Base-by-base conservation (phyloP, 2,888 invertebrate species). In the Trypoxylon attenuatum region DNA sequence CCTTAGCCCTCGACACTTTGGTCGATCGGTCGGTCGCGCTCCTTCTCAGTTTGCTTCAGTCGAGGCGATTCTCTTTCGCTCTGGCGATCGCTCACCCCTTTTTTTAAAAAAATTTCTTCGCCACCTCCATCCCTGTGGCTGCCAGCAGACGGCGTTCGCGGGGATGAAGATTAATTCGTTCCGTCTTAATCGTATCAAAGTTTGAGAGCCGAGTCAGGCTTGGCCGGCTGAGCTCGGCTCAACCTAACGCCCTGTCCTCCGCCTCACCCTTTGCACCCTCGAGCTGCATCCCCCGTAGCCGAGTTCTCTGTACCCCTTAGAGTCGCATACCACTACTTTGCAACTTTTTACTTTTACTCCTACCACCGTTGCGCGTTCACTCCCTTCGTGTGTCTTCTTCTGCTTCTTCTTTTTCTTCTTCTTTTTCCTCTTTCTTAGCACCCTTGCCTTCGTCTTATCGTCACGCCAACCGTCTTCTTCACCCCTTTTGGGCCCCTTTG, bases 161-260 rank as follows among this genome's bases (percentile, higher is more conserved):
- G 72, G 83, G 86, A 86, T 83, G 87, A 87, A 87, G 87, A 87
- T 87, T 87, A 87, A 87, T 87, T 87, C 87, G 82, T 85, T 85
- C 81, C 84, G 83, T 86, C 86, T 85, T 87, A 87, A 87, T 86
- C 87, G 87, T 81, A 84, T 87, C 86, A 87, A 87, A 87, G 84
- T 87, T 87, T 84, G 82, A 85, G 82, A 83, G 83, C 79, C 82
- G 76, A 78, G 79, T 74, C 79, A 74, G 75, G 74, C 76, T 78
- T 71, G 74, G 71, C 74, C 79, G 76, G 77, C 77, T 73, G 76
- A 80, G 76, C 77, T 68, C 64, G 65, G 75, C 78, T 79, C 78
- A 67, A 79, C 79, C 74, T 76, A 76, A 72, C 76, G 65, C 63
- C 52, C 57, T 56, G 29, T 39, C 43, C 25, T 45, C 53, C 53